phyloP scores from a whole-genome alignment of 2,797 vertebrate genomes.

The Halcyon smyrnensis region DNA sequence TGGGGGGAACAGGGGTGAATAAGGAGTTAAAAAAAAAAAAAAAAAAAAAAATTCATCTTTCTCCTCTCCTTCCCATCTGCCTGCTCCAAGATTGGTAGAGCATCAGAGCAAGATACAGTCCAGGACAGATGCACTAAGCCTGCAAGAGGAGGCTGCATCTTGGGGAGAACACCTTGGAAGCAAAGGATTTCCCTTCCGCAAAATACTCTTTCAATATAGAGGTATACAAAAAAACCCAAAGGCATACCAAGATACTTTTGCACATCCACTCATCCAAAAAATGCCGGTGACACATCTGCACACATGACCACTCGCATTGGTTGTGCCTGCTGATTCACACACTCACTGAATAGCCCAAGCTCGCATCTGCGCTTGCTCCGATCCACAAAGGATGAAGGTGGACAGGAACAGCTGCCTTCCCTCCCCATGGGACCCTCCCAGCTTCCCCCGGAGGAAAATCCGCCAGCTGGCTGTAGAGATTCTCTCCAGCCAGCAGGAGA shows the following conservation, averaged over 20 bases:
- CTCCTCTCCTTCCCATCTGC: neutral
- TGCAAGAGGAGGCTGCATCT: neutral
- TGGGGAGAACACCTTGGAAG: neutral
- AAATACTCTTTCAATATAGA: neutral
- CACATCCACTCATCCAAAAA: slow-evolving; percentile 51
- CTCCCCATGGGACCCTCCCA: neutral
- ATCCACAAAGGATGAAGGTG: neutral
- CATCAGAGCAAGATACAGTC: neutral
- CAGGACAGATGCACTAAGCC: neutral
- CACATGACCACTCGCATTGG: neutral
- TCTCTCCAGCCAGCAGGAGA: slow-evolving; percentile 18
- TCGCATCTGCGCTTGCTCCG: slow-evolving; percentile 14
- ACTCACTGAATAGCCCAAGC: slow-evolving; percentile 27
- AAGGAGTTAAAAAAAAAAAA: neutral
- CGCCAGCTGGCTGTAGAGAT: slow-evolving; percentile 4
- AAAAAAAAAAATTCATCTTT: neutral
- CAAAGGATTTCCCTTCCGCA: neutral
- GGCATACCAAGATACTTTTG: slow-evolving; percentile 11
- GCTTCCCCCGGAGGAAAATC: neutral
- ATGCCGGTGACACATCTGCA: slow-evolving; percentile 31
- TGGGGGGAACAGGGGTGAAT: neutral
- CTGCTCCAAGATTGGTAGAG: neutral
- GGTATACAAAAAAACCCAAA: neutral
- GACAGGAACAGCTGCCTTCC: slow-evolving; percentile 37
- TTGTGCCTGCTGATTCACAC: slow-evolving; percentile 30